These are phyloP conservation scores for Trichoplax adhaerens DNA, from an alignment of 37 sponge, comb jelly and placozoan species.

Conservation along the genomic window DNA sequence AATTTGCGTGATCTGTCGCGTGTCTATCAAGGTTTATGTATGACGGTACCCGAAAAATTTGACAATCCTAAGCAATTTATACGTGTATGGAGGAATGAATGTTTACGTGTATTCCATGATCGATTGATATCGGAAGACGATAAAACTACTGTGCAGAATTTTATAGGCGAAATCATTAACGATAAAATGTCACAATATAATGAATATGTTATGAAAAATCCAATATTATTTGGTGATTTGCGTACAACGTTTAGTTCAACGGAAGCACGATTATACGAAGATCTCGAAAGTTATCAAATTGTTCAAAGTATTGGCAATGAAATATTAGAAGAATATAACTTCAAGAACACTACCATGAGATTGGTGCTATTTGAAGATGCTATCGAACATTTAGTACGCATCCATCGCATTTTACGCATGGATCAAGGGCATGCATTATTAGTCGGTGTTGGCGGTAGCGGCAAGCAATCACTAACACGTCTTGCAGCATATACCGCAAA, in stretches of 20 bases:
- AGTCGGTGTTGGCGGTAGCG: conserved; percentile 96
- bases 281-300: conserved; percentile 74
- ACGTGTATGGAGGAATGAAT: conserved; percentile 94
- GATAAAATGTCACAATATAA: conserved; percentile 41
- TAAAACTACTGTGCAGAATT: conserved; percentile 21
- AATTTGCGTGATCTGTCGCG: conserved; percentile 93
- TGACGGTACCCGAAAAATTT: conserved; percentile 64
- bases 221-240: conserved; percentile 88
- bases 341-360: conserved; percentile 72
- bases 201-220: conserved; percentile 57
- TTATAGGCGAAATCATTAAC: conserved; percentile 51
- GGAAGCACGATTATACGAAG: conserved; percentile 76
- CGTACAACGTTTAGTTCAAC: conserved; percentile 63
- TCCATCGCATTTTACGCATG: conserved; percentile 91
- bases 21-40: conserved; percentile 84
- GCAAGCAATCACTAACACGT: conserved; percentile 83
- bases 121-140: conserved; percentile 78
- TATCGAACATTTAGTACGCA: conserved; percentile 82
- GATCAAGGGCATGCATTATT: conserved; percentile 85
- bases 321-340: conserved; percentile 91
- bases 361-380: conserved; percentile 97
- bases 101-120: conserved; percentile 86
- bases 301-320: conserved; percentile 1
- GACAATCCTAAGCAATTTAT: conserved; percentile 29
- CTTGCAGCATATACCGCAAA: conserved; percentile 96